A percentile compares a stretch with the other conserved stretches of the same genome.
phyloP scores from a whole-genome alignment of 2,797 vertebrate genomes.

The Mareca penelope region DNA sequence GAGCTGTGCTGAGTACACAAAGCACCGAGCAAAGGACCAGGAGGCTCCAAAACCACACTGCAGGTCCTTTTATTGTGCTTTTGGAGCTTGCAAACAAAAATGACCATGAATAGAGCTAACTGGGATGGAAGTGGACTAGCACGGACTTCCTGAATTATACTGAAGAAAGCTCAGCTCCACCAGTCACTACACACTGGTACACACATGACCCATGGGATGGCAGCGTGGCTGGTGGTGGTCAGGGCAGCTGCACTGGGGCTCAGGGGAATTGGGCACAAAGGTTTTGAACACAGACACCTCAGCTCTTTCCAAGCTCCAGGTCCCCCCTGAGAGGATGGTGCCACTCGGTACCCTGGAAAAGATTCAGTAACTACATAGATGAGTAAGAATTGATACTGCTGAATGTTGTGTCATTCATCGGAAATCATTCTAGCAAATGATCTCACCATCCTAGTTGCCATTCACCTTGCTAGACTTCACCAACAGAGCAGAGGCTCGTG shows the following conservation, averaged over 20 bases:
- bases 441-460: neutral
- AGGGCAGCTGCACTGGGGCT: neutral
- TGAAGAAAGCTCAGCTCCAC: neutral
- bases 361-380: fast-evolving
- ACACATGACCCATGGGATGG: neutral
- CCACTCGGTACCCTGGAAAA: neutral
- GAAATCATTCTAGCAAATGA: neutral
- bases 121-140: neutral
- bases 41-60: neutral
- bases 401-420: neutral
- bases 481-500: fast-evolving
- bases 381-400: neutral
- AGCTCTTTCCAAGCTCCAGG: neutral
- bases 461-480: neutral
- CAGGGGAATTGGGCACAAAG: neutral
- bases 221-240: fast-evolving
- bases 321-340: neutral
- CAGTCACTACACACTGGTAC: neutral
- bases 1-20: too few species aligned
- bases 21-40: neutral
- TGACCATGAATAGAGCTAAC: fast-evolving
- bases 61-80: neutral
- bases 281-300: neutral
- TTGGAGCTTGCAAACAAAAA: neutral
- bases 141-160: neutral